Percentiles rank a stretch among this genome's conserved stretches.
Conservation (phyloP, 2,888 invertebrate species). For the Eupithecia pulchellata region DNA sequence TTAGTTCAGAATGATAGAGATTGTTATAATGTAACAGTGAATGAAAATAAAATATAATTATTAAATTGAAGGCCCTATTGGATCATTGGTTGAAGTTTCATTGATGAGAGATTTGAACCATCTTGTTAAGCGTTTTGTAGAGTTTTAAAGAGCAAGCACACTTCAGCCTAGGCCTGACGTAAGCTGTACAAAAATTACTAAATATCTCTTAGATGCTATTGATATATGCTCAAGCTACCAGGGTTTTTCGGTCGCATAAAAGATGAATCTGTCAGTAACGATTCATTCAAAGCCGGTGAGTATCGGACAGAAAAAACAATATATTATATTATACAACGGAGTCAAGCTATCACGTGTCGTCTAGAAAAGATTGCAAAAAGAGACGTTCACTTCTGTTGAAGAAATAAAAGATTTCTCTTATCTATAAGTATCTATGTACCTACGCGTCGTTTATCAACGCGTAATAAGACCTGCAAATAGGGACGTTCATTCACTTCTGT, state of each 20-base stretch:
- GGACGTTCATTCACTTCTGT: background rate
- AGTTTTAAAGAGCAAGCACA: background rate
- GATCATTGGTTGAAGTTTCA: background rate
- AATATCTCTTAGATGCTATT: background rate
- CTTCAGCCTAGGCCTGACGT: background rate
- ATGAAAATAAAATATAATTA: background rate
- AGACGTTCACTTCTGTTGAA: background rate
- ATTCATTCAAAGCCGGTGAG: background rate
- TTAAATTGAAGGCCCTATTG: background rate
- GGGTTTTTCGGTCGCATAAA: background rate
- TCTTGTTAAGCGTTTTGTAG: constrained; percentile 2
- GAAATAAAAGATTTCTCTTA: background rate
- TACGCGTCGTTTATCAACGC: background rate
- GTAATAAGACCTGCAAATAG: no score
- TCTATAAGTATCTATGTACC: no score
- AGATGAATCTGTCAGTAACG: background rate
- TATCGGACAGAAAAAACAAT: background rate
- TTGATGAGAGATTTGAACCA: background rate
- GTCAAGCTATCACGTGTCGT: background rate
- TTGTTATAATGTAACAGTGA: background rate
- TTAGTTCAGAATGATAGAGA: background rate
- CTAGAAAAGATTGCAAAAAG: no score
- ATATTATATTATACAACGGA: background rate
- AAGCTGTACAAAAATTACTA: background rate
- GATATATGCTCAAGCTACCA: background rate